These are phyloP conservation scores for Myotis findleyi DNA, from an alignment of 2,797 vertebrate species.

Conservation along the genomic window DNA sequence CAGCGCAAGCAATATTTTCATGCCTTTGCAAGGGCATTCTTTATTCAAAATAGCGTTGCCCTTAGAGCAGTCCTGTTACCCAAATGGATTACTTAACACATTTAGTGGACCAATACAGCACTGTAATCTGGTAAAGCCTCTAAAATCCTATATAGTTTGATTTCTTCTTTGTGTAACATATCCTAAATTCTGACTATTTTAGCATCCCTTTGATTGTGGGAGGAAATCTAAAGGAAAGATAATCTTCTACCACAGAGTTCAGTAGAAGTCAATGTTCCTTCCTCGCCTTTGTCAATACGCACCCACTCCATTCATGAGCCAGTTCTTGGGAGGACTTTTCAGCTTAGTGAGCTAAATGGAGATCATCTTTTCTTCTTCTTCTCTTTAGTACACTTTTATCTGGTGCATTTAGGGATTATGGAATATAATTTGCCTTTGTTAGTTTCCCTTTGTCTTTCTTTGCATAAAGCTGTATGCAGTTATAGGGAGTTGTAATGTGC, in stretches of 20 bases:
- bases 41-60: constrained; percentile 51
- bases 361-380: background rate
- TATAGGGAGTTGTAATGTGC: background rate
- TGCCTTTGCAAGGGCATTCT: constrained; percentile 65
- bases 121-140: constrained; percentile 42
- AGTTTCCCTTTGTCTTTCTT: constrained; percentile 50
- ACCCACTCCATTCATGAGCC: background rate
- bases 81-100: background rate
- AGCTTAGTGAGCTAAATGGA: background rate
- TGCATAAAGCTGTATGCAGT: constrained; percentile 18
- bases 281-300: background rate
- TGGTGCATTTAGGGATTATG: background rate
- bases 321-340: background rate
- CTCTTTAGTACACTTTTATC: background rate
- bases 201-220: background rate
- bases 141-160: background rate
- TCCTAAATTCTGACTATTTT: background rate
- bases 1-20: constrained; percentile 25
- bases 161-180: constrained; percentile 23
- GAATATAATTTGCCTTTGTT: background rate
- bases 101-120: background rate
- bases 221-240: background rate
- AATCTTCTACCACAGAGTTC: constrained; percentile 1
- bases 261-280: background rate
- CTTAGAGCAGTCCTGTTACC: constrained; percentile 9